Evolutionary conservation across 2,888 invertebrate species (phyloP).

Genomic region (Alitta virens): DNA sequence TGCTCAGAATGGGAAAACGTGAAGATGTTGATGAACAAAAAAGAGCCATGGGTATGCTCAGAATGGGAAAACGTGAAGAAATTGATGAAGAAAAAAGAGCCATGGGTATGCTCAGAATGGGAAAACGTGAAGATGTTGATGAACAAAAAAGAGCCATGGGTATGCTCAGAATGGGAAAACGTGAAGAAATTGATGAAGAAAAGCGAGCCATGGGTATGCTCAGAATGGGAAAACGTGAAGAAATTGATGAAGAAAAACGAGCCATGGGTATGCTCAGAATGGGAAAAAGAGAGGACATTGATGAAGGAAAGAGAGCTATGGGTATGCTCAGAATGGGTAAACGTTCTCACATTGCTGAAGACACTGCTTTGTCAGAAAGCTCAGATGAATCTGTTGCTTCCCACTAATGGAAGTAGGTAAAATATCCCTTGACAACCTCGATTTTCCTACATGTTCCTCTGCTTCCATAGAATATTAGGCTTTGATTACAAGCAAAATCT

Average conservation of each 20-base stretch:
- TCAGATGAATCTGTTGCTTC: too few relatives aligned
- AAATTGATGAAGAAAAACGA: constrained; percentile 8
- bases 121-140: constrained; percentile 17
- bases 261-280: constrained; percentile 19
- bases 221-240: constrained; percentile 20
- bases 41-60: constrained; percentile 21
- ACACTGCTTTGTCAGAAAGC: too few relatives aligned
- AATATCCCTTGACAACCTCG: too few relatives aligned
- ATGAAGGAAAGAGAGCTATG: constrained; percentile 29
- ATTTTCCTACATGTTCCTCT: too few relatives aligned
- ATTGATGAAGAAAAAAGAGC: constrained; percentile 24
- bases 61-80: constrained; percentile 16
- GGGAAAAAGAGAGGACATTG: constrained; percentile 12
- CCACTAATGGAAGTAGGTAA: too few relatives aligned
- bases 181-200: constrained; percentile 3
- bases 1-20: constrained; percentile 28
- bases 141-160: constrained; percentile 19
- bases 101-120: constrained; percentile 30
- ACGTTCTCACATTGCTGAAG: constrained; percentile 2
- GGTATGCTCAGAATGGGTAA: constrained; percentile 31
- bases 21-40: constrained; percentile 28
- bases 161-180: constrained; percentile 30
- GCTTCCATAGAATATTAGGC: too few relatives aligned
- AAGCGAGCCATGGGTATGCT: constrained; percentile 18
- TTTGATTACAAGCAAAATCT: too few relatives aligned